Conservation (phyloP, 2,888 invertebrate species). For the Sisyra terminalis region DNA sequence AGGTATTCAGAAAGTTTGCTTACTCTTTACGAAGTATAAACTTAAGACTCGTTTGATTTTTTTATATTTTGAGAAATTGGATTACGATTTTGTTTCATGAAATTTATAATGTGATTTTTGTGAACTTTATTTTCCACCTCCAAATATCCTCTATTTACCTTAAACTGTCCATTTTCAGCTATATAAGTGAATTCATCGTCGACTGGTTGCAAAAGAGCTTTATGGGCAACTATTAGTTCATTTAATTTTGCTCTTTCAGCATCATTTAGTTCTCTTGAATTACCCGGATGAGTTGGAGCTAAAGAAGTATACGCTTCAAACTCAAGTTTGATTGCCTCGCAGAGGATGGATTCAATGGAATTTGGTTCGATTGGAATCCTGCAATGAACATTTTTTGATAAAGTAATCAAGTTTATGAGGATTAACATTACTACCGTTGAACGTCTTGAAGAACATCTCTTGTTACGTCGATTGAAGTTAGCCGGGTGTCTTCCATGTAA, state of each 20-base stretch:
- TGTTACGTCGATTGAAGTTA: conserved; percentile 27
- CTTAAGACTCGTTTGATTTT: too few relatives aligned
- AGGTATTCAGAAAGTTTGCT: too few relatives aligned
- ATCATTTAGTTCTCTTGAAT: conserved; percentile 53
- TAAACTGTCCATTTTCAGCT: conserved; percentile 39
- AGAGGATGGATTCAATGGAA: conserved; percentile 69
- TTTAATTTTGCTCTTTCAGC: conserved; percentile 72
- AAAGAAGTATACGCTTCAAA: conserved; percentile 56
- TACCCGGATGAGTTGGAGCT: conserved; percentile 34
- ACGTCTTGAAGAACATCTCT: conserved; percentile 49
- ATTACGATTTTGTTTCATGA: too few relatives aligned
- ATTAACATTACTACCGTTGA: conserved; percentile 35
- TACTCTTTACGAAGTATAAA: too few relatives aligned
- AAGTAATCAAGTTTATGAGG: too few relatives aligned
- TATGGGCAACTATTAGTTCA: conserved; percentile 72
- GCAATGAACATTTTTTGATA: neutral
- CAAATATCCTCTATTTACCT: too few relatives aligned
- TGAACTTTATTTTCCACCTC: too few relatives aligned
- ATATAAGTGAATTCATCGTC: conserved; percentile 63
- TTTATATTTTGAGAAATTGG: too few relatives aligned
- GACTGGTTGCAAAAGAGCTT: conserved; percentile 66
- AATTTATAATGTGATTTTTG: too few relatives aligned
- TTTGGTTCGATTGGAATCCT: conserved; percentile 41
- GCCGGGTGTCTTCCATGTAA: neutral
- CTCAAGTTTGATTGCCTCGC: conserved; percentile 73